Base-by-base conservation (phyloP, 1,140 invertebrate species). In the Lasioglossum albipes region DNA sequence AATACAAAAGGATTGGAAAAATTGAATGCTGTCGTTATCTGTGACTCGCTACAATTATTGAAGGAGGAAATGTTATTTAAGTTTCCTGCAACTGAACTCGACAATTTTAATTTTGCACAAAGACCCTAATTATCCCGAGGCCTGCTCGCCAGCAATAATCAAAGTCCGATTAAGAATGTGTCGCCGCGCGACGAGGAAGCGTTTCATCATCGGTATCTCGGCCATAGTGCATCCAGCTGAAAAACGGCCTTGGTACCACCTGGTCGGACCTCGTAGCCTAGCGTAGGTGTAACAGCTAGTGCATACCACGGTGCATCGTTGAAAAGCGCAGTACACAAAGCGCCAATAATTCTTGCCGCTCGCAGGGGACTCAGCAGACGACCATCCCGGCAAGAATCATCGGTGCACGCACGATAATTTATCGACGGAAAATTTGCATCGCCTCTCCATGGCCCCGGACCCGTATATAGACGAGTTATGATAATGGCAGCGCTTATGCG, bases 401-500 rank as follows among this genome's bases (percentile, higher is more conserved):
- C 18, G 45, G 45, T 49, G 45, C 45, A 49, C 45, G 45, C 45
- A 49, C 45, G 71, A 79, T 74, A 85, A 85, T 83, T 49, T 49
- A 49, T 49, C 45, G 45, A 49, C 45, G 45, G 36, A 49, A 78
- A 78, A 85, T 75, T 82, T 82, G 82, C 71, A 54, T 82, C n/a
- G 62, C 68, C 57, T 20, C 62, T 49, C 9, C 45, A n/a, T 54
- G 70, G 27, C 59, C 72, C 45, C 10, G 45, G 73, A 9, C 62
- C 52, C 67, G 52, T 78, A 75, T 61, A 71, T 61, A 71, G 42
- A 75, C 75, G 74, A 85, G 66, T 82, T 82, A 84, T 81, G 77
- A 84, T 85, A 85, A 85, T 84, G 64, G 57, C 31, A 64, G 67
- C 78, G 49, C 75, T 84, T 85, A 81, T 81, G 69, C 78, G 71